phyloP scores from a whole-genome alignment of 1,140 invertebrate species.

The Papilio helenus region DNA sequence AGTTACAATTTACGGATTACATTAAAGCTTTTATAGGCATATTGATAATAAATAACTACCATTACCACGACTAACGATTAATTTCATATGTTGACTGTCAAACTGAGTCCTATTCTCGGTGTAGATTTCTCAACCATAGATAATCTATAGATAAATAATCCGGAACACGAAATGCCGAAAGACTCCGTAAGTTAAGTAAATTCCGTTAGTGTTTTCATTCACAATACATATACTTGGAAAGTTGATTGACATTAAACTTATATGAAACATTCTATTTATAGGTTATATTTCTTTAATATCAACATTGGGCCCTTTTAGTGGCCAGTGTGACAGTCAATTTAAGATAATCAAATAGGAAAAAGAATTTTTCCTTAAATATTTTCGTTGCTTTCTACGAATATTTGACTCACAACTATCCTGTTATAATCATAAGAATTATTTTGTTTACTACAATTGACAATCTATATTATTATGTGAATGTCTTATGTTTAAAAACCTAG shows the following conservation, averaged over 20 bases:
- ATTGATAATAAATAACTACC: slow-evolving; percentile 42
- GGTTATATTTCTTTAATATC: background rate
- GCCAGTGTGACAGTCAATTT: background rate
- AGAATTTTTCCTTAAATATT: slow-evolving; percentile 42
- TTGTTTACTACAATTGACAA: slow-evolving; percentile 57
- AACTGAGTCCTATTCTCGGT: background rate
- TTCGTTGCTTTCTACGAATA: slow-evolving; percentile 52
- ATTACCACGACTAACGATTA: slow-evolving; percentile 46
- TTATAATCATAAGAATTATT: slow-evolving; percentile 57
- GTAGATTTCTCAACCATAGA: background rate
- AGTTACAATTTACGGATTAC: slow-evolving; percentile 42
- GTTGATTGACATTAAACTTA: too few species aligned
- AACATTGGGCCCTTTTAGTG: background rate
- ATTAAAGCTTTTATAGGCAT: slow-evolving; percentile 42
- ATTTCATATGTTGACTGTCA: slow-evolving; percentile 39
- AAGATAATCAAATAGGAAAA: slow-evolving; percentile 46
- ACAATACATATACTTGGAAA: too few species aligned
- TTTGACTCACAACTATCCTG: slow-evolving; percentile 51
- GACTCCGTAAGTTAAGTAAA: too few species aligned
- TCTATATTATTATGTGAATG: slow-evolving; percentile 47
- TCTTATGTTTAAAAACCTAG: slow-evolving; percentile 40
- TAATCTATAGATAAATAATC: too few species aligned
- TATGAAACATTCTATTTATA: too few species aligned
- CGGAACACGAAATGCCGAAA: too few species aligned
- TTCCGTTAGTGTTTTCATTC: too few species aligned